Evolutionary conservation across 1,140 invertebrate genomes (phyloP).

Genomic region (Nephotettix cincticeps): DNA sequence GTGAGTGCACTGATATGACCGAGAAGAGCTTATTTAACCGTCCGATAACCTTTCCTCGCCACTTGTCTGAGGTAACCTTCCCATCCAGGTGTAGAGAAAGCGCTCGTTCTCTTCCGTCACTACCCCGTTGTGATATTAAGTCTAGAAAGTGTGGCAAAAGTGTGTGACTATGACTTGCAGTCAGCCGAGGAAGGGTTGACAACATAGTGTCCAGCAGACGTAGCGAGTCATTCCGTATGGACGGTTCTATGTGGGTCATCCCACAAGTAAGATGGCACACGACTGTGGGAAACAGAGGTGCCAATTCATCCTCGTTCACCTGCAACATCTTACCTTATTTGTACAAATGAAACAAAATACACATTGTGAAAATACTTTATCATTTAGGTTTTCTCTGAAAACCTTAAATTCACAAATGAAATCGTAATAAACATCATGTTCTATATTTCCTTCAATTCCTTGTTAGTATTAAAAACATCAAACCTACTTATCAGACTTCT

Average conservation of each 20-base stretch:
- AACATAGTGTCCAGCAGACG: conserved; percentile 70
- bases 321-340: conserved; percentile 32
- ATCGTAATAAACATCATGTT: no score
- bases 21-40: conserved; percentile 27
- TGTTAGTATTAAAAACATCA: no score
- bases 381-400: no score
- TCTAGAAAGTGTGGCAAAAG: conserved; percentile 75
- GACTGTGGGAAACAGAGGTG: conserved; percentile 71
- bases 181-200: conserved; percentile 56
- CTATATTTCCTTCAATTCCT: no score
- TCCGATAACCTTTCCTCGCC: conserved; percentile 32
- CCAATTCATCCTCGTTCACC: conserved; percentile 49
- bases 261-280: conserved; percentile 77
- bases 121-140: conserved; percentile 56
- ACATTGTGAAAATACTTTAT: no score
- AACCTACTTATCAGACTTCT: no score
- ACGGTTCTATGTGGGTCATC: conserved; percentile 80
- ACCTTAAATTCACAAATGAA: no score
- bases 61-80: conserved; percentile 30
- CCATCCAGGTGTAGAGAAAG: conserved; percentile 34
- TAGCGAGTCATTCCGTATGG: conserved; percentile 79
- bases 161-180: conserved; percentile 63
- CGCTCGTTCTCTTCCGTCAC: conserved; percentile 16
- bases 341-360: no score
- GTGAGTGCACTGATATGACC: conserved; percentile 7